Evolutionary conservation across 2,797 vertebrate genomes (phyloP).

Genomic region (Buphagus erythrorhynchus): DNA sequence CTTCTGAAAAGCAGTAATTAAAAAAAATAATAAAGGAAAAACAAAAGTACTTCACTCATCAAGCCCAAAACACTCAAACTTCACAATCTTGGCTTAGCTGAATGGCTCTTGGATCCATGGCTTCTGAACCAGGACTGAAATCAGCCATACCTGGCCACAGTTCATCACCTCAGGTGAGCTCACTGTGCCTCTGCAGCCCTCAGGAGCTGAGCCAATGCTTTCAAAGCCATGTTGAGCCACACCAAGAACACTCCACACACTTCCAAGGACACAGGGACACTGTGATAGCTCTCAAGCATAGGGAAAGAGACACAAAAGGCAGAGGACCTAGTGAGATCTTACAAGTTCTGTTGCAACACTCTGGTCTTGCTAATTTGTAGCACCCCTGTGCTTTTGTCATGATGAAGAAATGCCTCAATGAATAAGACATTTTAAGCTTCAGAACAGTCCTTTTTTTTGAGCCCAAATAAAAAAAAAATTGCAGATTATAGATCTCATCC

Average conservation of each 20-base stretch:
- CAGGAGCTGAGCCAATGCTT: neutral
- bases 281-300: neutral
- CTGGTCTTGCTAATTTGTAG: neutral
- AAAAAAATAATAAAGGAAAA: neutral
- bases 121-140: neutral
- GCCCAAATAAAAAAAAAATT: neutral
- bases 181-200: neutral
- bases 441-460: neutral
- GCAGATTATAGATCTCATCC: neutral
- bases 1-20: neutral
- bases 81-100: neutral
- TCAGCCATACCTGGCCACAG: neutral
- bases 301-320: neutral
- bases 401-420: neutral
- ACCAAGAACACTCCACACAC: neutral
- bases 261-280: neutral
- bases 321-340: neutral
- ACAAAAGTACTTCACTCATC: neutral
- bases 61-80: neutral
- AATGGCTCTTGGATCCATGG: neutral
- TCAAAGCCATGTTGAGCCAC: neutral
- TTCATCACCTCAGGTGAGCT: neutral
- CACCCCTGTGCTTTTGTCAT: neutral
- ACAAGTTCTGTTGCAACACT: neutral
- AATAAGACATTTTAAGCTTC: neutral